Base-by-base conservation (phyloP, 2,113 vertebrate species). In the Trichechus manatus region DNA sequence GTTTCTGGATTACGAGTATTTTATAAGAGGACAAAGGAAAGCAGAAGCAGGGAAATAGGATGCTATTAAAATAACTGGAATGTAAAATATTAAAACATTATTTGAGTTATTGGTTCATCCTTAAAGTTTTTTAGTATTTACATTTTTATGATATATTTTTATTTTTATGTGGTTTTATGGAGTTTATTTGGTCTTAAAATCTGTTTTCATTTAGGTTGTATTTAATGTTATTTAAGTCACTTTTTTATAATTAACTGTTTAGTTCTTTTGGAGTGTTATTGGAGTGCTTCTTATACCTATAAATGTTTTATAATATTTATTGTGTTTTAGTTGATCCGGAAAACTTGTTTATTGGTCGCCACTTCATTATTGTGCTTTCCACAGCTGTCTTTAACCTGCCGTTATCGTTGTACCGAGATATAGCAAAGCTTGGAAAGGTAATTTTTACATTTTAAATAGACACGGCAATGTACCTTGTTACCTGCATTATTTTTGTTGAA, bases 371-470 rank as follows among this genome's bases (percentile, higher is more conserved):
- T 97, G 78, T 99, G 53, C 85, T 99, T 78, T 98, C 98, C 53
- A 99, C 99, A 1, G 6, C 99, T 80, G 63, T 98, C 29, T 99
- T 99, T 97, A 99, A 99, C 3, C 97, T 99, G 92, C 99, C 99
- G 63, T 97, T 99, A 86, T 99, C 99, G 31, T 98, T 99, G 68
- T 99, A 99, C 98, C 99, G 98, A 89, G 99, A 99, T 92, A 98
- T 99, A 97, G 98, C 99, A 82, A 99, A 99, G 96, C 98, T 99
- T 42, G 99, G 99, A 97, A 99, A 99, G 99, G 99, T 99, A 98
- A 98, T 82, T 91, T 88, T 95, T 87, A 77, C 19, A 97, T 97
- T 94, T 47, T 82, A 91, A 97, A 94, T 78, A 82, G n/a, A 1
- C 72, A 2, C n/a, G 81, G 66, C 85, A 94, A 93, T 95, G 14